These are phyloP conservation scores for Anoplopoma fimbria DNA, from an alignment of 2,113 vertebrate species.

Conservation along the genomic window DNA sequence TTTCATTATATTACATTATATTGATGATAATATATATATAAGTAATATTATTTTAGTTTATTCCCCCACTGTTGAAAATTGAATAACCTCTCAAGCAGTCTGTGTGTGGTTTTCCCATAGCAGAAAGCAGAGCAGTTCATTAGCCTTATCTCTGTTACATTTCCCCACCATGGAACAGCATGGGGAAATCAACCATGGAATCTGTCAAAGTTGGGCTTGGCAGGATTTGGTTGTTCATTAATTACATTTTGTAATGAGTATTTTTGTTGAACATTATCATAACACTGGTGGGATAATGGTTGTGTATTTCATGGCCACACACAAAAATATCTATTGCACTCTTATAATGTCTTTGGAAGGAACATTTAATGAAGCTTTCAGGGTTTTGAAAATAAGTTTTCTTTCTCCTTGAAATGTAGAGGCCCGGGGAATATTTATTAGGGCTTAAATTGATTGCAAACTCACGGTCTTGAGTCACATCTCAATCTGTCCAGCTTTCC, in stretches of 20 bases:
- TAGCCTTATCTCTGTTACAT: conserved; percentile 72
- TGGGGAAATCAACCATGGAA: conserved; percentile 70
- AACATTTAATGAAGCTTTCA: conserved; percentile 64
- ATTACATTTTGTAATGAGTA: conserved; percentile 79
- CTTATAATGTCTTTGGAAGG: conserved; percentile 54
- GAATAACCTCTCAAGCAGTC: conserved; percentile 48
- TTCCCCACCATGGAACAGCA: conserved; percentile 70
- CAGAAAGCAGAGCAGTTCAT: conserved; percentile 64
- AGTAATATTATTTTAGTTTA: too few relatives aligned
- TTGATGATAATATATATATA: too few relatives aligned
- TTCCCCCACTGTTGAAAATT: conserved; percentile 17
- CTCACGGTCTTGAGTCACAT: conserved; percentile 61
- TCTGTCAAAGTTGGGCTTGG: conserved; percentile 66
- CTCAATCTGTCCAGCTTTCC: conserved; percentile 54
- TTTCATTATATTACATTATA: too few relatives aligned
- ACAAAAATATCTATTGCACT: conserved; percentile 48
- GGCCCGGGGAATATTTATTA: conserved; percentile 70
- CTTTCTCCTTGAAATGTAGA: conserved; percentile 63
- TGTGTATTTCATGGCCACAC: conserved; percentile 73
- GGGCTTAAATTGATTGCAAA: conserved; percentile 71
- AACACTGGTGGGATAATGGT: conserved; percentile 72
- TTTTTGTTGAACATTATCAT: conserved; percentile 78
- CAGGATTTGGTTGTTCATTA: conserved; percentile 78
- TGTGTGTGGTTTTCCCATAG: conserved; percentile 20
- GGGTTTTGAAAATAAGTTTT: conserved; percentile 56